These are phyloP conservation scores for Hesperophylax magnus DNA, from an alignment of 1,140 invertebrate species.

Conservation along the genomic window DNA sequence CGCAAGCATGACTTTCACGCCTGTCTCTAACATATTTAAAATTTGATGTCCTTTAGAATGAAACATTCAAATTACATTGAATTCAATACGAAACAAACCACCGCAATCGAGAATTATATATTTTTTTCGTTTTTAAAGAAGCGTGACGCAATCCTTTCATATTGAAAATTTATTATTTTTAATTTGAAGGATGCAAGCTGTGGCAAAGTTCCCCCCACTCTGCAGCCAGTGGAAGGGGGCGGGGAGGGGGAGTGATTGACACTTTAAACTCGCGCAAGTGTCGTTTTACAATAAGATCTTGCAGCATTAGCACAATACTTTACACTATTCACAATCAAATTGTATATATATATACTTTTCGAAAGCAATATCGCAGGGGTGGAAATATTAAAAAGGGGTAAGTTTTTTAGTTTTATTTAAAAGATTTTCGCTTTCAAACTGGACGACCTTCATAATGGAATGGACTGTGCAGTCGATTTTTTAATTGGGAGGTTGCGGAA, in stretches of 20 bases:
- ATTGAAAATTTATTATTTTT: constrained; percentile 51
- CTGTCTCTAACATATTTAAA: too few relatives aligned
- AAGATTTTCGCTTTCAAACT: too few relatives aligned
- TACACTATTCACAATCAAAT: not conserved
- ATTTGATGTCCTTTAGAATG: too few relatives aligned
- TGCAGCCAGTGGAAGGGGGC: not conserved
- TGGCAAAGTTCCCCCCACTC: not conserved
- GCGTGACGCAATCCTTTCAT: constrained; percentile 45
- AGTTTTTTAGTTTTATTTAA: too few relatives aligned
- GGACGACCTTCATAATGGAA: too few relatives aligned
- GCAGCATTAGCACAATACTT: constrained; percentile 12
- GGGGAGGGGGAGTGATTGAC: constrained; percentile 17
- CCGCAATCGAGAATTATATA: not conserved
- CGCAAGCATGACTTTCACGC: too few relatives aligned
- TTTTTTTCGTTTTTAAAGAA: constrained; percentile 20
- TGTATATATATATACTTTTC: not conserved
- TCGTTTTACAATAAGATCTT: constrained; percentile 17
- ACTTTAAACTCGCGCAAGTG: constrained; percentile 24
- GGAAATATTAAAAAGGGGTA: not conserved
- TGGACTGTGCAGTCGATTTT: too few relatives aligned
- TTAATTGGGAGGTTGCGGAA: too few relatives aligned
- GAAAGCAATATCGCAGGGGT: not conserved
- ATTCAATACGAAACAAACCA: not conserved
- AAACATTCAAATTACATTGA: too few relatives aligned
- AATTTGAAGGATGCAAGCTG: constrained; percentile 41